Base-by-base conservation (phyloP, 2,797 vertebrate species). In the Darevskia nairensis region DNA sequence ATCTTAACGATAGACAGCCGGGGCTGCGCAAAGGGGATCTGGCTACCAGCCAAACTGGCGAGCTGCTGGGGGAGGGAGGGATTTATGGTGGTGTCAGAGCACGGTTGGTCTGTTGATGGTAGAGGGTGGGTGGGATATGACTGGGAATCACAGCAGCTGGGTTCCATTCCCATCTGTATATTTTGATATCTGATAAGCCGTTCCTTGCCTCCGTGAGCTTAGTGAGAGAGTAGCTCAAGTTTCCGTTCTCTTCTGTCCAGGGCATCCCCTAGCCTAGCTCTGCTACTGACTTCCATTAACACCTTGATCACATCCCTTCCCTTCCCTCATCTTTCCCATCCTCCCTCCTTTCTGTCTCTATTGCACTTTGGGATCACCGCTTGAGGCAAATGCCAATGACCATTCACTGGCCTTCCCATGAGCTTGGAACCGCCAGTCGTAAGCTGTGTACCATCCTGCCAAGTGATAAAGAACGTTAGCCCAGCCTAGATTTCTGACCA, bases 71-170 rank as follows among this genome's bases (percentile, higher is more conserved):
- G 8, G 2, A 9, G n/a, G 88, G 71, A 41, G 82, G 86, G 78
- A 87, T 87, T 90, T 85, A 89, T 89, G 83, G 72, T 81, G 27
- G 84, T 89, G 88, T 89, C 88, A 89, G 82, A 82, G 78, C 88
- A 82, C 71, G 85, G 69, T 82, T 81, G 88, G 59, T 89, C 83
- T 85, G 27, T 32, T 64, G 72, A 69, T 82, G 84, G 88, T 55
- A 55, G 50, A 55, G 84, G 84, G 78, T 17, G 75, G 78, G 87
- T 32, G 77, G 83, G 32, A 55, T 21, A 50, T 74, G 76, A 74
- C 72, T 74, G 76, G 89, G 85, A 87, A 84, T 41, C 21, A 29
- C 32, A 75, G 86, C 81, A 90, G 76, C 81, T 84, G 76, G 85
- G 69, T 75, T 84, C 85, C 66, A n/a, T 76, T 75, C 71, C 85